These are phyloP conservation scores for Paedocypris micromegethes DNA, from an alignment of 2,797 vertebrate species.

Conservation along the genomic window DNA sequence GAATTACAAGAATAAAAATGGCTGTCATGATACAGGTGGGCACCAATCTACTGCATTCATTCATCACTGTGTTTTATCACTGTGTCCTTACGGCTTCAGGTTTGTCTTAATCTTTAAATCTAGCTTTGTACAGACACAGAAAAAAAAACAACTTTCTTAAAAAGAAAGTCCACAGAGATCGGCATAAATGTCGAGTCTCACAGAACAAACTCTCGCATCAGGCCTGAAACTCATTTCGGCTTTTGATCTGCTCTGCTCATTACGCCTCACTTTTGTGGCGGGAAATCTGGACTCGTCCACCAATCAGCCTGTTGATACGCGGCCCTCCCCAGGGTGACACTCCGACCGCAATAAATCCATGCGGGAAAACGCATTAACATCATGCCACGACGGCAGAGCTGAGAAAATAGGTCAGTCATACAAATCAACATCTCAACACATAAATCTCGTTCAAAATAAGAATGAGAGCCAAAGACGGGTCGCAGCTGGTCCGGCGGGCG, in stretches of 20 bases:
- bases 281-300: constrained; percentile 21
- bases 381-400: constrained; percentile 60
- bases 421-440: constrained; percentile 62
- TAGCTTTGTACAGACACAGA: no score
- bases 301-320: constrained; percentile 43
- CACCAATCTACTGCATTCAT: no score
- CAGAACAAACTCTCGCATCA: neutral
- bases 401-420: constrained; percentile 57
- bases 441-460: constrained; percentile 49
- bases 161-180: no score
- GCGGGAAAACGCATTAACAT: constrained; percentile 66
- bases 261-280: constrained; percentile 20
- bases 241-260: constrained; percentile 18
- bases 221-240: constrained; percentile 8
- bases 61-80: no score
- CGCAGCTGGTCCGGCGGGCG: constrained; percentile 41
- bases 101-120: no score
- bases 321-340: constrained; percentile 31
- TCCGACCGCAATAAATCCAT: constrained; percentile 53
- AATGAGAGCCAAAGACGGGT: constrained; percentile 17
- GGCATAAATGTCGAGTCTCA: neutral
- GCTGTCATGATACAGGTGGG: no score
- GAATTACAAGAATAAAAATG: no score
- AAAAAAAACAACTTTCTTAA: no score
- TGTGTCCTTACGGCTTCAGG: no score